Evolutionary conservation across 1,140 invertebrate species (phyloP).

Genomic region (Sinella curviseta): DNA sequence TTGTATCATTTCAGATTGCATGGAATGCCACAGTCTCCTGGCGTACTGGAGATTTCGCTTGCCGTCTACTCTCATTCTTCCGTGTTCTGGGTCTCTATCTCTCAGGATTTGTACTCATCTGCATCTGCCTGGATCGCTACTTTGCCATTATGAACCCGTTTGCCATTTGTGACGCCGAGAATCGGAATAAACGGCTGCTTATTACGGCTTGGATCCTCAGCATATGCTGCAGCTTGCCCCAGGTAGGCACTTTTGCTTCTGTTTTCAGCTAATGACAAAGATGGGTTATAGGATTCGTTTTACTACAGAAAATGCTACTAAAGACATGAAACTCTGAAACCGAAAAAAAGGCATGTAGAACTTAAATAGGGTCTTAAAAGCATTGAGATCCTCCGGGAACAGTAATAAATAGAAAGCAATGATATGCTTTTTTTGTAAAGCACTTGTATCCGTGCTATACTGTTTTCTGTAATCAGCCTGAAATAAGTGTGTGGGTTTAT

Average conservation of each 20-base stretch:
- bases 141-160: conserved; percentile 79
- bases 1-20: conserved; percentile 51
- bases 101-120: conserved; percentile 81
- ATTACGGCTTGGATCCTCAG: conserved; percentile 74
- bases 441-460: too few species aligned
- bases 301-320: too few species aligned
- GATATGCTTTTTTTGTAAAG: too few species aligned
- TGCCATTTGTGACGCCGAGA: conserved; percentile 67
- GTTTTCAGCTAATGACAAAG: too few species aligned
- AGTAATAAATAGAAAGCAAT: too few species aligned
- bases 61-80: conserved; percentile 80
- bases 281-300: too few species aligned
- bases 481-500: too few species aligned
- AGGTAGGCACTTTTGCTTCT: conserved; percentile 60
- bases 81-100: conserved; percentile 81
- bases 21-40: conserved; percentile 54
- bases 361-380: too few species aligned
- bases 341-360: neutral
- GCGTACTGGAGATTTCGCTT: conserved; percentile 52
- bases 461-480: too few species aligned
- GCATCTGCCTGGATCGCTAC: conserved; percentile 82
- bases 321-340: neutral
- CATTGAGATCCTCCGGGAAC: too few species aligned
- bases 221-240: conserved; percentile 76
- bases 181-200: conserved; percentile 73